Percentiles rank a stretch among this genome's conserved stretches.
Evolutionary conservation across 2,888 invertebrate species (phyloP).

Genomic region (Trissolcus japonicus): DNA sequence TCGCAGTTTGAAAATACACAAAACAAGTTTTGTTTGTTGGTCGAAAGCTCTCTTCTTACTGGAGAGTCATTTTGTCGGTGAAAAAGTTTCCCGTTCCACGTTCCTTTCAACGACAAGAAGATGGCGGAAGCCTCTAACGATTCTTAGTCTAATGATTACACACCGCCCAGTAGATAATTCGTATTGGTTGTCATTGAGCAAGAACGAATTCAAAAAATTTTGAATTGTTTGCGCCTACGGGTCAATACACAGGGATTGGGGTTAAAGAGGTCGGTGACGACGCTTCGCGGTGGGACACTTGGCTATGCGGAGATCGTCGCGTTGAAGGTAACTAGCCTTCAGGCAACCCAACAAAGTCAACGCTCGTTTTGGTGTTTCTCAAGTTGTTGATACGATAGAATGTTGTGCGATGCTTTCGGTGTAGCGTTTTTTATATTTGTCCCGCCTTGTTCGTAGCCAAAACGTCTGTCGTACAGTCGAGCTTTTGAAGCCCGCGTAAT

Average conservation of each 20-base stretch:
- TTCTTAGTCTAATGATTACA: slow-evolving; percentile 14
- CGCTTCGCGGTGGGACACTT: slow-evolving; percentile 90
- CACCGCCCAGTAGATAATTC: slow-evolving; percentile 35
- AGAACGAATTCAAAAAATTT: slow-evolving; percentile 67
- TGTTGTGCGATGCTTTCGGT: slow-evolving; percentile 74
- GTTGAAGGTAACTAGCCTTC: slow-evolving; percentile 87
- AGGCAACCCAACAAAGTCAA: slow-evolving; percentile 50
- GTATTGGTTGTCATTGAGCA: slow-evolving; percentile 37
- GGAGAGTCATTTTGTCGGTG: slow-evolving; percentile 30
- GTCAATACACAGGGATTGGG: slow-evolving; percentile 80
- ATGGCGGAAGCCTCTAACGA: too few species aligned
- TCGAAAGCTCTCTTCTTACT: neutral
- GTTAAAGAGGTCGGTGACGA: slow-evolving; percentile 95
- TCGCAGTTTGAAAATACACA: slow-evolving; percentile 3
- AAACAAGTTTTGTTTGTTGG: slow-evolving; percentile 13
- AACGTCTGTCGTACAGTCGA: slow-evolving; percentile 34
- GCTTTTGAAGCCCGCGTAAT: neutral
- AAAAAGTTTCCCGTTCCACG: neutral
- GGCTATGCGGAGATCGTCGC: slow-evolving; percentile 97
- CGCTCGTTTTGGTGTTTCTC: slow-evolving; percentile 59
- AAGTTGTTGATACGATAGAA: slow-evolving; percentile 63
- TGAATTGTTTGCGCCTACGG: slow-evolving; percentile 74
- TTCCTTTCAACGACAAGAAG: slow-evolving; percentile 25
- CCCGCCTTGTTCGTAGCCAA: slow-evolving; percentile 45
- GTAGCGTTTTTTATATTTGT: slow-evolving; percentile 68